Evolutionary conservation across 1,140 invertebrate genomes (phyloP).

Genomic region (Dendroctonus ponderosae): DNA sequence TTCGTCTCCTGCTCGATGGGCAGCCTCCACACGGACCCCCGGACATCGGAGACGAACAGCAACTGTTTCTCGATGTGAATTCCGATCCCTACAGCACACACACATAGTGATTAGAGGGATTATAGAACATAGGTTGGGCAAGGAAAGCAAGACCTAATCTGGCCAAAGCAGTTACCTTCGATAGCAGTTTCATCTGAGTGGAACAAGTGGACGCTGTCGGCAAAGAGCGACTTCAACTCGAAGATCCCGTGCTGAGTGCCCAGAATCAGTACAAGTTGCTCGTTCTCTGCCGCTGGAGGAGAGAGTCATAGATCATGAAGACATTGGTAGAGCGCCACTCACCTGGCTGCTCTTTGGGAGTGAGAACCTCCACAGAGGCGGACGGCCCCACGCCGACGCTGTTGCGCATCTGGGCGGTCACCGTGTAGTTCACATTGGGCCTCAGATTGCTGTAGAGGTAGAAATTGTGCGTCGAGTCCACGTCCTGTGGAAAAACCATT

Average conservation of each 20-base stretch:
- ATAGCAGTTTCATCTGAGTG: constrained; percentile 49
- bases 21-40: constrained; percentile 60
- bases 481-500: constrained; percentile 58
- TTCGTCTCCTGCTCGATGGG: constrained; percentile 49
- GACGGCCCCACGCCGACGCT: constrained; percentile 74
- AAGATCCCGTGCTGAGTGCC: constrained; percentile 67
- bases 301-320: background rate
- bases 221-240: constrained; percentile 66
- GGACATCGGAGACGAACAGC: constrained; percentile 73
- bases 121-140: background rate
- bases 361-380: constrained; percentile 62
- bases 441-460: constrained; percentile 79
- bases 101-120: background rate
- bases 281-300: constrained; percentile 54
- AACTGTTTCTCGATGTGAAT: constrained; percentile 68
- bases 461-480: constrained; percentile 65
- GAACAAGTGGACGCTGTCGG: constrained; percentile 60
- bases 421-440: constrained; percentile 71
- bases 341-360: constrained; percentile 65
- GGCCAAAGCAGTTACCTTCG: constrained; percentile 42
- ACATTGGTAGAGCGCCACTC: constrained; percentile 38
- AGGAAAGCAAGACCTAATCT: background rate
- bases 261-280: constrained; percentile 70
- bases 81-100: constrained; percentile 64
- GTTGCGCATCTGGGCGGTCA: constrained; percentile 79